These are phyloP conservation scores for Palythoa heliodiscus DNA, from an alignment of 92 coral and sea anemone genomes.

Conservation along the genomic window DNA sequence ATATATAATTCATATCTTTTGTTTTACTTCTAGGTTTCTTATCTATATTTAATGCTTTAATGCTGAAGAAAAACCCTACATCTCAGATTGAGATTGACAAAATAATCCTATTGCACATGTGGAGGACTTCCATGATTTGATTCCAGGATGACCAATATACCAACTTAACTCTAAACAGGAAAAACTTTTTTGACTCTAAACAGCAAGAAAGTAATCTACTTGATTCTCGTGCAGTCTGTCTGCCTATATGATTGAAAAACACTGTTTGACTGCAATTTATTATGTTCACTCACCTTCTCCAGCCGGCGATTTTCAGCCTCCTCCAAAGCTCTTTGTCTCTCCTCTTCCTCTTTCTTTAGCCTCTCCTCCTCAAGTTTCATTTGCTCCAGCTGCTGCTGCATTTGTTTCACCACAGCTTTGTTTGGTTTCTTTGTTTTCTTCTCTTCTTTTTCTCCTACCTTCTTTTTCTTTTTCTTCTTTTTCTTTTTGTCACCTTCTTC, in stretches of 20 bases:
- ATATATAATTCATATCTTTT: too few relatives aligned
- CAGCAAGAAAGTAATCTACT: too few relatives aligned
- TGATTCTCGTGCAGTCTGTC: background rate
- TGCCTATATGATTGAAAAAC: background rate
- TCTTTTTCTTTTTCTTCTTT: conserved; percentile 92
- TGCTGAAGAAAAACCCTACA: too few relatives aligned
- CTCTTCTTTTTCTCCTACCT: conserved; percentile 84
- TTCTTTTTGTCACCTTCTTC: conserved; percentile 82
- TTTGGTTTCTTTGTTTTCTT: conserved; percentile 89
- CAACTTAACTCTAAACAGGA: too few relatives aligned
- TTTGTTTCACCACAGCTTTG: conserved; percentile 91
- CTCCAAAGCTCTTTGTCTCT: conserved; percentile 72
- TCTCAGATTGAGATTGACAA: too few relatives aligned
- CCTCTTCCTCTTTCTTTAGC: conserved; percentile 82
- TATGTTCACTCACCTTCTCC: conserved; percentile 62
- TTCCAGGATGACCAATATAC: too few relatives aligned
- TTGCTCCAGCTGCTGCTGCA: conserved; percentile 94
- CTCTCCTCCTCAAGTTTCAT: conserved; percentile 85
- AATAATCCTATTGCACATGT: too few relatives aligned
- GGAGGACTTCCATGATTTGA: too few relatives aligned
- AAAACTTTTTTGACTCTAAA: too few relatives aligned
- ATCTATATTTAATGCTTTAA: too few relatives aligned
- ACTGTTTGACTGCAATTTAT: background rate
- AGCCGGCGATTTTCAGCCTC: conserved; percentile 94
- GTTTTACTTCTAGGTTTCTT: too few relatives aligned